Percentiles rank a stretch among this genome's conserved stretches.
Conservation (phyloP, 2,113 vertebrate species). For the Geococcyx californianus region DNA sequence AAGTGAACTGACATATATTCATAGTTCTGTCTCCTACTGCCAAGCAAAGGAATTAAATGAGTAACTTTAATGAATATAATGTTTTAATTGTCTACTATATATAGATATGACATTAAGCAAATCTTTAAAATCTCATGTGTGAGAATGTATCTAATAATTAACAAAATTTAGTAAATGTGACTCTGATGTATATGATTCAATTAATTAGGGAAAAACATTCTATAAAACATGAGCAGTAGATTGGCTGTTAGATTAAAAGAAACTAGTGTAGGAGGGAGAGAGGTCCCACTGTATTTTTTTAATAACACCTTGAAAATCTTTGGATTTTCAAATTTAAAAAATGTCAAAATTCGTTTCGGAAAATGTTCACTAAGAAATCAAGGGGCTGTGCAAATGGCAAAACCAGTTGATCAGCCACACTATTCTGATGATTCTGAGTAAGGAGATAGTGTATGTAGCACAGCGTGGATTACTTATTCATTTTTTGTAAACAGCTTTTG, state of each 20-base stretch:
- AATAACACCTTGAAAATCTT: neutral
- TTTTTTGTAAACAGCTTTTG: neutral
- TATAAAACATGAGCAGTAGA: constrained; percentile 10
- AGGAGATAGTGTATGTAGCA: neutral
- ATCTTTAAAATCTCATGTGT: constrained; percentile 25
- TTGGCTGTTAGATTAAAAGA: constrained; percentile 12
- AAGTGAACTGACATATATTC: neutral
- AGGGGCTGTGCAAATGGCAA: neutral
- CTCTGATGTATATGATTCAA: constrained; percentile 30
- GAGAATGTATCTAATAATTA: constrained; percentile 40
- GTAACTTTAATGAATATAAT: constrained; percentile 20
- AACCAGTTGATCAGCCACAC: neutral
- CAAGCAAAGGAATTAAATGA: constrained; percentile 40
- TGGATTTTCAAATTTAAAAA: neutral
- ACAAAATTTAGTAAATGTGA: constrained; percentile 51
- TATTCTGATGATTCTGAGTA: neutral
- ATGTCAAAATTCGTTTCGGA: neutral
- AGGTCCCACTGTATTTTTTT: neutral
- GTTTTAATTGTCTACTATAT: neutral
- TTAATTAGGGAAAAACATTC: constrained; percentile 42
- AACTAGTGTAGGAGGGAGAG: constrained; percentile 29
- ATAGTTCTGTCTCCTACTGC: constrained; percentile 21
- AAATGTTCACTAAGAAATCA: neutral
- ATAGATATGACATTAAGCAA: constrained; percentile 39
- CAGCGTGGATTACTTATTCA: neutral